A percentile compares a stretch with the other conserved stretches of the same genome.
These are phyloP conservation scores for Chrysina gloriosa DNA, from an alignment of 2,888 invertebrate species.

Conservation along the genomic window DNA sequence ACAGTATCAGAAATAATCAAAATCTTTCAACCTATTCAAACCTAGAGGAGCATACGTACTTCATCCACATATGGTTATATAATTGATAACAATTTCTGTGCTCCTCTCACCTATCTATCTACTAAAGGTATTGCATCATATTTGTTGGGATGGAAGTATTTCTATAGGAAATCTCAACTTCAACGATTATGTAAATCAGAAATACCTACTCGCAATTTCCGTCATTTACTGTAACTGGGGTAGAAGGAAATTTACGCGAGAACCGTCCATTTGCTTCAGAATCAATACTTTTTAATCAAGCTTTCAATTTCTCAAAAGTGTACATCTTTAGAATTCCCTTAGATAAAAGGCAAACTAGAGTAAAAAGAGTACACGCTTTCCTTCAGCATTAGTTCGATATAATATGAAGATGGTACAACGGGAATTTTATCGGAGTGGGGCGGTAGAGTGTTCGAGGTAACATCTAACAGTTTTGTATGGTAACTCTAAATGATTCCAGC, in stretches of 20 bases:
- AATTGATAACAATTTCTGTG: no score
- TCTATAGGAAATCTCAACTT: background rate
- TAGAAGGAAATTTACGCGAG: constrained; percentile 12
- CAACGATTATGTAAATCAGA: constrained; percentile 20
- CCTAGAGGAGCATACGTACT: no score
- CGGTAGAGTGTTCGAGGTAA: no score
- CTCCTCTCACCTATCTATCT: no score
- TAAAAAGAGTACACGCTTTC: background rate
- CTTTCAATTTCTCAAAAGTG: constrained; percentile 13
- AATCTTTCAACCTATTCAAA: no score
- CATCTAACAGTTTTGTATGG: no score
- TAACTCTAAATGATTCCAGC: no score
- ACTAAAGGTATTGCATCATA: no score
- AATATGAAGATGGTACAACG: background rate
- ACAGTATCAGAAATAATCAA: no score
- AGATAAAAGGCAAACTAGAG: constrained; percentile 3
- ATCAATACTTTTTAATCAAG: constrained; percentile 38
- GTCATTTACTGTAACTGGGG: background rate
- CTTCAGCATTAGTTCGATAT: background rate
- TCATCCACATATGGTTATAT: no score
- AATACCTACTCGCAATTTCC: constrained; percentile 24
- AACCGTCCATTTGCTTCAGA: constrained; percentile 21
- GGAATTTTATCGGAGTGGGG: no score
- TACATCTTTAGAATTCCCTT: constrained; percentile 17
- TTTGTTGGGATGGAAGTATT: no score